Evolutionary conservation across 2,888 invertebrate genomes (phyloP), one percentile per base, ranked within the genome.

Genomic region (Dromius quadrimaculatus): DNA sequence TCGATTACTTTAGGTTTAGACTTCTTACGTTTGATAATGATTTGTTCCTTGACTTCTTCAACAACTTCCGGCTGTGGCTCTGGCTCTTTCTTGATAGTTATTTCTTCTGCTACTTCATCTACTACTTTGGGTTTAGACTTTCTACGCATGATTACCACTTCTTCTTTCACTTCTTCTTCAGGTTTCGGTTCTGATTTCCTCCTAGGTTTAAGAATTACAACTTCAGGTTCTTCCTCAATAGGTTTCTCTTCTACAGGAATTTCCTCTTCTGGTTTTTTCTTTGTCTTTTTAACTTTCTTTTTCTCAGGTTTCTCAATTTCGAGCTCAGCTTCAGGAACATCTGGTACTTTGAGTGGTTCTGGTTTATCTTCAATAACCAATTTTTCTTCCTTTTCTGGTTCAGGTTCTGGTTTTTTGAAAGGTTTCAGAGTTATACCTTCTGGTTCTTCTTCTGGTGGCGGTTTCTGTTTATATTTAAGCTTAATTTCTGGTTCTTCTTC

Each of bases 51-150:
- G 54, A 88, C 83, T 78, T 87, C 87, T 76, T 87, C 87, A 2
- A 81, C 81, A 43, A 84, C 91, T 81, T 92, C 92, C n/a, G 84
- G 83, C 54, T 87, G 83, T 6, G 87, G 75, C 41, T 76, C 72
- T n/a, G 77, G 73, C 79, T 80, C 81, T 78, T 83, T 76, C 74
- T 79, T 74, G 50, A 83, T 78, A 13, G 85, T 76, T 74, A 32
- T 65, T 71, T 86, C 85, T 70, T 85, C 84, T 1, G 79, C 80
- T 50, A 81, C 81, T 73, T 86, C 82, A 68, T 80, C 79, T 61
- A 73, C 73, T 66, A 76, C 77, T 74, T 77, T 75, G 73, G 4
- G 75, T 73, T 68, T 77, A 45, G 73, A 73, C 73, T 77, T 77
- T 73, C 74, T 76, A 19, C 75, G 65, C 32, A 71, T 75, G 4